Percentiles rank a stretch among this genome's conserved stretches.
Conservation (phyloP, 2,113 vertebrate species). For the Saccopteryx bilineata region DNA sequence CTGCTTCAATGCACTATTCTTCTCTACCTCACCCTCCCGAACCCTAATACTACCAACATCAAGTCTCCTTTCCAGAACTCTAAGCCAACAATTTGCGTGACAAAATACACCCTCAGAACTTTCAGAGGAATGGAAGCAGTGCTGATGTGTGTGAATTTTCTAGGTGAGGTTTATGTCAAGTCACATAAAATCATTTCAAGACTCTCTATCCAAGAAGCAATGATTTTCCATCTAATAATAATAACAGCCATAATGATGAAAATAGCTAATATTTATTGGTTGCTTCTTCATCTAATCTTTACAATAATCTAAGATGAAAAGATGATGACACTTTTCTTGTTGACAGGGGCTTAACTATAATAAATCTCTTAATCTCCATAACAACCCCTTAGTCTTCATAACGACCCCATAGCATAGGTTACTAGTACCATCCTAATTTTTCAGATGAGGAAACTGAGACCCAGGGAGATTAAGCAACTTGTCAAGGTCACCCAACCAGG, state of each 20-base stretch:
- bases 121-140: conserved; percentile 17
- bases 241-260: conserved; percentile 40
- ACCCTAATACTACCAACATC: background rate
- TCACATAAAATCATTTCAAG: background rate
- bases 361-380: too few species aligned
- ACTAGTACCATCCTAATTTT: conserved; percentile 39
- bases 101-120: conserved; percentile 17
- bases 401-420: background rate
- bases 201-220: conserved; percentile 12
- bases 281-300: conserved; percentile 48
- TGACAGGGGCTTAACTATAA: background rate
- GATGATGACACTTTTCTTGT: background rate
- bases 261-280: conserved; percentile 31
- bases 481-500: background rate
- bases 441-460: background rate
- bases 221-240: background rate
- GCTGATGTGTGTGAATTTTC: background rate
- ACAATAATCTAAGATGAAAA: conserved; percentile 43
- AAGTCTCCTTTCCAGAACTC: conserved; percentile 53
- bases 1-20: conserved; percentile 2
- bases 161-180: background rate
- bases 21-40: background rate
- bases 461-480: conserved; percentile 10
- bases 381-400: conserved; percentile 8
- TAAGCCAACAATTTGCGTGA: background rate